phyloP scores from a whole-genome alignment of 35 echinoderm and acorn worm genomes.

The Strongylocentrotus purpuratus region DNA sequence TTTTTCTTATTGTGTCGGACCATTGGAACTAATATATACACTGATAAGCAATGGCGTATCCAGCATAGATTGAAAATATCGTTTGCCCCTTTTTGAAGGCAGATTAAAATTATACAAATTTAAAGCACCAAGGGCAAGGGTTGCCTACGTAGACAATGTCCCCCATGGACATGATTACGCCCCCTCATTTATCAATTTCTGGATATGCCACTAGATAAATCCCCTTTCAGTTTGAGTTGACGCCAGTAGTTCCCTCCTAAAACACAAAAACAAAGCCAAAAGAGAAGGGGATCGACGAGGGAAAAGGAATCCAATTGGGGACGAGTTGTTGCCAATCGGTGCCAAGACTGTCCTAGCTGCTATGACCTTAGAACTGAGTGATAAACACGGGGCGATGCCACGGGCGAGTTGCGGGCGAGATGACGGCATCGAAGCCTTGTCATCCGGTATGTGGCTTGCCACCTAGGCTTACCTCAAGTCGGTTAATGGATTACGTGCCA shows the following conservation, averaged over 20 bases:
- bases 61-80: too few species aligned
- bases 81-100: too few species aligned
- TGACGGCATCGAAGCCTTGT: background rate
- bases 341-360: constrained; percentile 23
- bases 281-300: background rate
- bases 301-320: background rate
- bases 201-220: background rate
- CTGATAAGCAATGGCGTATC: too few species aligned
- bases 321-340: constrained; percentile 25
- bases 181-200: background rate
- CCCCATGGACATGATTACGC: background rate
- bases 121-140: too few species aligned
- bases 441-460: constrained; percentile 31
- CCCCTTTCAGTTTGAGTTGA: background rate
- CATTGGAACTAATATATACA: too few species aligned
- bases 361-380: constrained; percentile 42
- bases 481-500: constrained; percentile 44
- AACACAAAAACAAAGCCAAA: background rate
- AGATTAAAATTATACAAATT: too few species aligned
- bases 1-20: too few species aligned
- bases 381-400: constrained; percentile 46
- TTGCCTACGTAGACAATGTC: background rate
- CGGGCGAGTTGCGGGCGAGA: constrained; percentile 36
- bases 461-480: constrained; percentile 34
- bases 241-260: background rate